Evolutionary conservation across 2,113 vertebrate species (phyloP).

Genomic region (Todiramphus chloris): DNA sequence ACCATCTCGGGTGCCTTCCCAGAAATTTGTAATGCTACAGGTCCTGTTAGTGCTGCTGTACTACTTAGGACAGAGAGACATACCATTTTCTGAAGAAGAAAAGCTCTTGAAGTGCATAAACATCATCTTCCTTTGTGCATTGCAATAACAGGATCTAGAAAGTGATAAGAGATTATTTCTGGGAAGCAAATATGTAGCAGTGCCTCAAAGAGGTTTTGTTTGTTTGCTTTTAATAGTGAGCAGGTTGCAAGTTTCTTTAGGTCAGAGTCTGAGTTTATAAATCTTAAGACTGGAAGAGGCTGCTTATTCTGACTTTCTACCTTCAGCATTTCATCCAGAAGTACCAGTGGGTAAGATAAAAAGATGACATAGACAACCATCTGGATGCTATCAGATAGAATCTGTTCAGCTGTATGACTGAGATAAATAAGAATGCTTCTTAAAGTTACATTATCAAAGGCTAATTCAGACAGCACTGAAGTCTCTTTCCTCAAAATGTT

Average conservation of each 20-base stretch:
- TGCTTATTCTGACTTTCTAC: background rate
- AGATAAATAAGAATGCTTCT: background rate
- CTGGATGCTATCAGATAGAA: background rate
- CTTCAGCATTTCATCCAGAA: background rate
- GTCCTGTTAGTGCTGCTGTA: background rate
- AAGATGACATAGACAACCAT: background rate
- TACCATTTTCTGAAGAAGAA: background rate
- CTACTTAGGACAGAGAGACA: background rate
- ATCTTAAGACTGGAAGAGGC: background rate
- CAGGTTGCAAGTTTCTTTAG: background rate
- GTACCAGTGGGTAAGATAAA: background rate
- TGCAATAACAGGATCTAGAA: background rate
- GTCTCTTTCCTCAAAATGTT: background rate
- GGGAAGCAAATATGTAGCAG: background rate
- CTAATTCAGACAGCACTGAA: background rate
- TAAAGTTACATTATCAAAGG: background rate
- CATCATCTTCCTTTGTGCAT: background rate
- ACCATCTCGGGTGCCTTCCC: background rate
- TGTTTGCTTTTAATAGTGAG: background rate
- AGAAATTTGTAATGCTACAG: background rate
- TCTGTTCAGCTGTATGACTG: background rate
- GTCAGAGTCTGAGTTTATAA: background rate
- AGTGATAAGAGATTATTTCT: background rate
- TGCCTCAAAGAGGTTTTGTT: background rate
- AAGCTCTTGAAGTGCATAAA: background rate